Conservation (phyloP, 2,888 invertebrate genomes). For the Scaptomyza caliginosa region DNA sequence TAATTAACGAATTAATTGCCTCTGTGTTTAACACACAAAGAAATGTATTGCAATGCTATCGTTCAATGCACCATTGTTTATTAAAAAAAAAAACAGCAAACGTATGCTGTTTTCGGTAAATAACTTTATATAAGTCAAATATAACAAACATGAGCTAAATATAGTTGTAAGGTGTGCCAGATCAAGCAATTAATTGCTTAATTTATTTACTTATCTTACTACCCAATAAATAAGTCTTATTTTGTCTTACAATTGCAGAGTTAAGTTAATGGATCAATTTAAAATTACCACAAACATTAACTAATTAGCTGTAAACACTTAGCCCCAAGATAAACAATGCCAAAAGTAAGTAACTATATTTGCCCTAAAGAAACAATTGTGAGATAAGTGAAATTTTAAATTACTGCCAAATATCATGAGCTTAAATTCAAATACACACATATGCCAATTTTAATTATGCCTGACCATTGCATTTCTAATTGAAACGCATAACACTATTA, state of each 20-base stretch:
- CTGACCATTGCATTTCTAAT: slow-evolving; percentile 7
- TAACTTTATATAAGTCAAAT: not conserved
- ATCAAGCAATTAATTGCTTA: not conserved
- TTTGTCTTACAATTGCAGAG: no score
- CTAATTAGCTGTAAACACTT: not conserved
- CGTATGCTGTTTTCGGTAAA: not conserved
- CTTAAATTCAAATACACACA: not conserved
- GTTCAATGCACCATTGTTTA: not conserved
- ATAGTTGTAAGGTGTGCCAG: not conserved
- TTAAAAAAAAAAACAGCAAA: not conserved
- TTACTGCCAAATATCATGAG: not conserved
- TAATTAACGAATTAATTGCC: slow-evolving; percentile 78
- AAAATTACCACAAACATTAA: not conserved
- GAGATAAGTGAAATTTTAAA: not conserved
- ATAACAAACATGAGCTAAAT: not conserved
- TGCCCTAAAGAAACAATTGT: not conserved
- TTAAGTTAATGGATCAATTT: not conserved
- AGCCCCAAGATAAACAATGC: not conserved
- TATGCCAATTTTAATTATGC: not conserved
- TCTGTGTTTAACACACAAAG: slow-evolving; percentile 4
- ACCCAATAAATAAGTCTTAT: not conserved
- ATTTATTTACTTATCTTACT: not conserved
- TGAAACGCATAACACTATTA: not conserved
- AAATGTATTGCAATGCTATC: slow-evolving; percentile 4
- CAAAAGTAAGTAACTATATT: not conserved